Percentiles rank a stretch among this genome's conserved stretches.
Evolutionary conservation across 2,888 invertebrate species (phyloP).

Genomic region (Gryllus longicercus): DNA sequence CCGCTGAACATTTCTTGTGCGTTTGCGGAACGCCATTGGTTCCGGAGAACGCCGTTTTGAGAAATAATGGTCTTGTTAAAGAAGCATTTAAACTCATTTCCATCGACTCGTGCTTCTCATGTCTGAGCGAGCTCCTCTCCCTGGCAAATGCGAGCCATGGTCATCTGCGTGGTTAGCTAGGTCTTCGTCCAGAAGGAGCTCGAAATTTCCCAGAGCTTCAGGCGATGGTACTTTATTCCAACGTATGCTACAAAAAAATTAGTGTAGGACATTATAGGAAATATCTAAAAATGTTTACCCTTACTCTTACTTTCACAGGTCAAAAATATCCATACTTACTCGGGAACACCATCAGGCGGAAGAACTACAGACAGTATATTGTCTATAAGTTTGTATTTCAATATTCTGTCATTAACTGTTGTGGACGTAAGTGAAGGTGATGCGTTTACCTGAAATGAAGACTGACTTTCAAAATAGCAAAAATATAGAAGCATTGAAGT

Average conservation of each 20-base stretch:
- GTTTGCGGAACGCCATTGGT: too few species aligned
- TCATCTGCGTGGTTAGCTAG: slow-evolving; percentile 62
- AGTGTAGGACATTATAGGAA: background rate
- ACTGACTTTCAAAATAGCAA: too few species aligned
- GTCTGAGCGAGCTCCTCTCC: slow-evolving; percentile 22
- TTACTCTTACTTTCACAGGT: background rate
- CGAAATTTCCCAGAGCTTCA: slow-evolving; percentile 79
- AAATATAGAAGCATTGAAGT: too few species aligned
- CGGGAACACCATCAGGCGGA: slow-evolving; percentile 83
- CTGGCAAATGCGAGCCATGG: background rate
- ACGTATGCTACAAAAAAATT: slow-evolving; percentile 56
- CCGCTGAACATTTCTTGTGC: too few species aligned
- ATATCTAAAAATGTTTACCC: background rate
- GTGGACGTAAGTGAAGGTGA: slow-evolving; percentile 93
- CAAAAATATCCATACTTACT: slow-evolving; percentile 54
- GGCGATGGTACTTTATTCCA: slow-evolving; percentile 78
- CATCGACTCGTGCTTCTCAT: slow-evolving; percentile 17
- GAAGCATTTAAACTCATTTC: background rate
- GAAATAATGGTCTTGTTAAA: too few species aligned
- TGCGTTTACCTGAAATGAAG: slow-evolving; percentile 71
- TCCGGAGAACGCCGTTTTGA: too few species aligned
- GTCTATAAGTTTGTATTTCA: slow-evolving; percentile 90
- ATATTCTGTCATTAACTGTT: slow-evolving; percentile 87
- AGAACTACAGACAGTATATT: slow-evolving; percentile 87
- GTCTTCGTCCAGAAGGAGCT: slow-evolving; percentile 80